These are phyloP conservation scores for Microcaecilia unicolor DNA, from an alignment of 2,797 vertebrate species.

Conservation along the genomic window DNA sequence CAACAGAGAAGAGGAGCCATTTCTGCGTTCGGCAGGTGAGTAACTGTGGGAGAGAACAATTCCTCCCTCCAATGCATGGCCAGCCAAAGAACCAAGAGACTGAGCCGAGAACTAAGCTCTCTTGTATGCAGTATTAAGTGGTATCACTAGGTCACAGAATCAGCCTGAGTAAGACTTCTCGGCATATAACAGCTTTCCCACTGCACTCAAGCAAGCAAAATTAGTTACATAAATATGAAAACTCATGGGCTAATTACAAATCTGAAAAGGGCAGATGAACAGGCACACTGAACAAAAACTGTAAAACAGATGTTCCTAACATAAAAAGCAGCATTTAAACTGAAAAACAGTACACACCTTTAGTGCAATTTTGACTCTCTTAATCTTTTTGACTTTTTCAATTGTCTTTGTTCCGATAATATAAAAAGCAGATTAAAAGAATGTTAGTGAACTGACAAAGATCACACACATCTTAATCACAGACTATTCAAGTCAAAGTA, in stretches of 20 bases:
- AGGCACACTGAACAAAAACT: slow-evolving; percentile 37
- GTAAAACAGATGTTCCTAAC: slow-evolving; percentile 41
- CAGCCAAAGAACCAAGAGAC: too few relatives aligned
- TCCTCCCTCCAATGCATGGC: too few relatives aligned
- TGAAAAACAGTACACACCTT: slow-evolving; percentile 97
- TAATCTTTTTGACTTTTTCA: slow-evolving; percentile 99
- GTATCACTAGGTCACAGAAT: too few relatives aligned
- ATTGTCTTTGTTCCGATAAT: slow-evolving; percentile 92
- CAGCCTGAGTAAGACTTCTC: neutral
- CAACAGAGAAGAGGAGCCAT: too few relatives aligned
- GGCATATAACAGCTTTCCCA: slow-evolving; percentile 65
- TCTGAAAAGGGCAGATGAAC: slow-evolving; percentile 42
- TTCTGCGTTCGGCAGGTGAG: too few relatives aligned
- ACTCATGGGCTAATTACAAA: slow-evolving; percentile 27
- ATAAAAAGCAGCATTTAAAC: slow-evolving; percentile 57
- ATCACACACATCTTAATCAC: slow-evolving; percentile 72
- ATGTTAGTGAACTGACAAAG: slow-evolving; percentile 89
- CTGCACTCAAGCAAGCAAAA: slow-evolving; percentile 49
- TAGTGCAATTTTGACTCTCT: slow-evolving; percentile 98
- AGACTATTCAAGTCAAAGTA: slow-evolving; percentile 68
- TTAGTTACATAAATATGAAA: slow-evolving; percentile 31
- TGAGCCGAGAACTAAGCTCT: too few relatives aligned
- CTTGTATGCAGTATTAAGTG: too few relatives aligned
- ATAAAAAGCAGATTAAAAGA: slow-evolving; percentile 83
- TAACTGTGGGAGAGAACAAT: too few relatives aligned